phyloP scores from a whole-genome alignment of 2,113 vertebrate species.

The Muntiacus muntjak region DNA sequence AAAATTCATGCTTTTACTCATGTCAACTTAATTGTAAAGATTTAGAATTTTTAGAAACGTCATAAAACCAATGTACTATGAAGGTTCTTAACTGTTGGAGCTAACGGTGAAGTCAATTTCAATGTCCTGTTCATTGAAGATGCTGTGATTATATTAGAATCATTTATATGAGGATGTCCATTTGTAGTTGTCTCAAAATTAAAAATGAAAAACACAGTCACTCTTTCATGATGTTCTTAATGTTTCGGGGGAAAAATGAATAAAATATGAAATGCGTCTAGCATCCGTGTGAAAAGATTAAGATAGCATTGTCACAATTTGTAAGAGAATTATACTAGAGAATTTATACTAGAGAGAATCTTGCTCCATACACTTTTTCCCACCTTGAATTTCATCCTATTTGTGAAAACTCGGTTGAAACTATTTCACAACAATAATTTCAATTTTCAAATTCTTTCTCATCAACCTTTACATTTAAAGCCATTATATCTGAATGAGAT shows the following conservation, averaged over 20 bases:
- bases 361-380: neutral
- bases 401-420: neutral
- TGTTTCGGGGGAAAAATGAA: neutral
- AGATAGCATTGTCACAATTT: neutral
- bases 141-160: constrained; percentile 9
- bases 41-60: constrained; percentile 45
- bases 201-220: constrained; percentile 44
- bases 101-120: constrained; percentile 35
- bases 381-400: neutral
- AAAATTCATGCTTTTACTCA: constrained; percentile 48
- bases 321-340: neutral
- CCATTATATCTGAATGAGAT: neutral
- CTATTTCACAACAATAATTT: neutral
- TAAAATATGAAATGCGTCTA: constrained; percentile 17
- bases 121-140: neutral
- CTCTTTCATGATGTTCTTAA: neutral
- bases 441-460: neutral
- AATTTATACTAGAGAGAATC: neutral
- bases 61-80: constrained; percentile 61
- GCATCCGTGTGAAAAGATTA: neutral
- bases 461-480: neutral
- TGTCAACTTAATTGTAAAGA: constrained; percentile 55
- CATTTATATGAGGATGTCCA: neutral
- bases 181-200: constrained; percentile 43
- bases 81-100: constrained; percentile 47